Percentiles rank a stretch among this genome's conserved stretches.
Conservation (phyloP, 2,797 vertebrate genomes). For the Lagocephalus sceleratus region DNA sequence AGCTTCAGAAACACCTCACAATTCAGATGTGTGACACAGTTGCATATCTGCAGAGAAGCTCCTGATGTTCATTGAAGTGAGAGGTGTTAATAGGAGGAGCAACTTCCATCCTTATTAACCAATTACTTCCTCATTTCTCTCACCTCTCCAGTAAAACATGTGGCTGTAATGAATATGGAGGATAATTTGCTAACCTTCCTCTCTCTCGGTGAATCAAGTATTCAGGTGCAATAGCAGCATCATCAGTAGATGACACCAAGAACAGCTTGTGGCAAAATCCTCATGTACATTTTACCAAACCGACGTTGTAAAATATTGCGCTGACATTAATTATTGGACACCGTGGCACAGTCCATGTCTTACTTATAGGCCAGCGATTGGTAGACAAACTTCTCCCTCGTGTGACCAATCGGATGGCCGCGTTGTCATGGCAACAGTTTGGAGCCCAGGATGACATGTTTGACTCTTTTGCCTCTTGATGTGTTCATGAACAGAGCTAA, state of each 20-base stretch:
- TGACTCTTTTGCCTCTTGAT: neutral
- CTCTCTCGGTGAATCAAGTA: constrained; percentile 24
- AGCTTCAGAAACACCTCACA: constrained; percentile 10
- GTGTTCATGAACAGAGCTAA: constrained; percentile 11
- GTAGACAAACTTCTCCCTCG: constrained; percentile 4
- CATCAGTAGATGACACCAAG: constrained; percentile 5
- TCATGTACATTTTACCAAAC: constrained; percentile 1
- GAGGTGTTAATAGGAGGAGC: constrained; percentile 12
- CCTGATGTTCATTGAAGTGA: neutral
- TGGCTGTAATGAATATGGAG: constrained; percentile 44
- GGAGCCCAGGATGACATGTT: neutral
- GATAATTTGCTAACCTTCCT: constrained; percentile 14
- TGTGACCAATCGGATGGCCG: constrained; percentile 6
- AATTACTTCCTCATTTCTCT: constrained; percentile 15
- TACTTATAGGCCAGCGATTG: constrained; percentile 7
- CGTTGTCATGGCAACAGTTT: constrained; percentile 27
- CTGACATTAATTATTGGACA: neutral
- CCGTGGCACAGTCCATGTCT: neutral
- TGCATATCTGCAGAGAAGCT: too few relatives aligned
- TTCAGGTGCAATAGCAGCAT: constrained; percentile 19
- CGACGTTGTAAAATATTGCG: neutral
- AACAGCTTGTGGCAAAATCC: constrained; percentile 3
- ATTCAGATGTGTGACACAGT: neutral
- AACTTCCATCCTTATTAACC: constrained; percentile 2
- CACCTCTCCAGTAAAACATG: constrained; percentile 42